Evolutionary conservation across 2,797 vertebrate species (phyloP), one percentile per base, ranked within the genome.

Genomic region (Epinephelus awoara): DNA sequence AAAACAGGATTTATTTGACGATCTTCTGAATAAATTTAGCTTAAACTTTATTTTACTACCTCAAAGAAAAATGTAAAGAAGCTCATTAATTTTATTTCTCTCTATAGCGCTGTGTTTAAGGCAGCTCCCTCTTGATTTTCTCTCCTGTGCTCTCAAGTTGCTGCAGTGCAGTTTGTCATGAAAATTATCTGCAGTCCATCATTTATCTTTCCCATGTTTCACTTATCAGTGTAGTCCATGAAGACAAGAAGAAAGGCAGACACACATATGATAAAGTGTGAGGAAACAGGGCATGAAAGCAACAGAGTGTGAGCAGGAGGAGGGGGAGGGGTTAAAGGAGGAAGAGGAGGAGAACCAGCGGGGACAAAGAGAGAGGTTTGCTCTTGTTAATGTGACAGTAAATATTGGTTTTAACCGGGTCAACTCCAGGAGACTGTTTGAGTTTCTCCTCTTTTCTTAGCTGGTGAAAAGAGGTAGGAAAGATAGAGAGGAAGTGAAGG

Each of bases 391-490:
- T 94, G 91, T 50, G 81, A 87, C 67, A 55, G 93, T 82, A 92
- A 94, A 95, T 93, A 93, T 94, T 94, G 88, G 88, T 83, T 93
- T 90, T 84, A 75, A 77, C 52, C 78, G 49, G 80, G 81, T 92
- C 86, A 89, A 71, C 87, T 79, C 67, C 61, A 85, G 79, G 79
- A 77, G 54, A 19, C 44, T 92, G 91, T 92, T 93, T 90, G 86
- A 92, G 91, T 91, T 90, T 90, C 90, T 89, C 56, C 52, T n/a
- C 67, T 8, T 91, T 90, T 90, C 90, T 89, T 59, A 50, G n/a
- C 67, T 8, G 50, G 2, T 83, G 78, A 84, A 58, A 64, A 50
- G 55, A 75, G 54, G 61, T 9, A 67, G 65, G 63, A 29, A 11
- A 56, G 17, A 7, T 11, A 2, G 38, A 40, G 50, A 59, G 34